Conservation (phyloP, 2,888 invertebrate species). For the Orthonychiurus folsomi region DNA sequence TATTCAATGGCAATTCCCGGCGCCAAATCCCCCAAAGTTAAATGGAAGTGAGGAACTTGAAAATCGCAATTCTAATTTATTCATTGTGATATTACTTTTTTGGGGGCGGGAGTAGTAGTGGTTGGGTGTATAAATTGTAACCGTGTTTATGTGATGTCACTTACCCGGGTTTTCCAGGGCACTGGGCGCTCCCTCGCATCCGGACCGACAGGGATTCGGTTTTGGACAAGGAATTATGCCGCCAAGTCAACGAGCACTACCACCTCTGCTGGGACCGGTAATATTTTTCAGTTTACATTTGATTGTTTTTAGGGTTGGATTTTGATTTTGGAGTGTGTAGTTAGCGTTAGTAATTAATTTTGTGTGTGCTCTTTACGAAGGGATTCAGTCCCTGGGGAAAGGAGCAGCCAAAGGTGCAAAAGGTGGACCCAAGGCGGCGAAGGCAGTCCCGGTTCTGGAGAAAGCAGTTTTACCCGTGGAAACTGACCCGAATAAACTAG, state of each 20-base stretch:
- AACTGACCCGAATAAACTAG: slow-evolving; percentile 66
- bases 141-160: too few relatives aligned
- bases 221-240: neutral
- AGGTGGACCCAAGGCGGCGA: slow-evolving; percentile 48
- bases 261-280: neutral
- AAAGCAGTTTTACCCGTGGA: slow-evolving; percentile 72
- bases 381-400: slow-evolving; percentile 31
- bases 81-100: too few relatives aligned
- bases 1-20: too few relatives aligned
- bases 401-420: neutral
- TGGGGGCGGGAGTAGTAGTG: too few relatives aligned
- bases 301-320: neutral
- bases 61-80: too few relatives aligned
- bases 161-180: neutral
- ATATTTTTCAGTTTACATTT: neutral
- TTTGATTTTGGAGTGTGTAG: neutral
- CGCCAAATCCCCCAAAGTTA: too few relatives aligned
- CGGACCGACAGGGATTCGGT: too few relatives aligned
- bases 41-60: too few relatives aligned
- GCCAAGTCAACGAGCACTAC: neutral
- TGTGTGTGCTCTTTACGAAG: slow-evolving; percentile 15
- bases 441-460: slow-evolving; percentile 55
- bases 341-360: neutral
- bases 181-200: neutral
- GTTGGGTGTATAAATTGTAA: too few relatives aligned